Base-by-base conservation (phyloP, 1,140 invertebrate species). In the Alviniconcha marisindica region DNA sequence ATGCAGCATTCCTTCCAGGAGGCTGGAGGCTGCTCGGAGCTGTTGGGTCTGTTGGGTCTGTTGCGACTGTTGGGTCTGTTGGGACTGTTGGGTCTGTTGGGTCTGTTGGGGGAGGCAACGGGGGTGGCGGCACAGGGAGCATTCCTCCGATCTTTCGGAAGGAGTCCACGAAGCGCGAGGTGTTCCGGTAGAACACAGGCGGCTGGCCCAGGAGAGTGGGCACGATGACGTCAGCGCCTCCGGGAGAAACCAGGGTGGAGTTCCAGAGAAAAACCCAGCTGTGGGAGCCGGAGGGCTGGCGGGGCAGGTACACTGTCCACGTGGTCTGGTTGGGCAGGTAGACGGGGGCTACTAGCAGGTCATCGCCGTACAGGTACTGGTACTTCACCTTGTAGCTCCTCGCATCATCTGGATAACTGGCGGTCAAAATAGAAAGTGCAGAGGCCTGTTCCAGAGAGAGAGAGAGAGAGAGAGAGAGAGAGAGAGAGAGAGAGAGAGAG, bases 331-430 rank as follows among this genome's bases (percentile, higher is more conserved):
- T 54, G 2, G 63, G 63, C 80, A 54, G 71, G 80, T 33, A 73
- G 66, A 82, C 80, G 21, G 71, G 60, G 33, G 77, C 1, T n/a
- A 93, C 91, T 0, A 93, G 81, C 18, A 93, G 79, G 87, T 93
- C 93, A 54, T 85, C 66, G 1, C 93, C 93, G 74, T 89, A 93
- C 90, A 93, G 85, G 81, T 93, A 93, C 82, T 93, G 88, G 79
- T 92, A 92, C 31, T 88, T 84, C 15, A 89, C 76, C 3, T 81
- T 84, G 48, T 83, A 90, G 21, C 88, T 84, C 14, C 80, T 73
- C 7, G 77, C 15, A 80, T 93, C 92, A 0, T 85, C 76, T 10
- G 88, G 85, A 76, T 91, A 93, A 56, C 78, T 80, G 33, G 28
- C 21, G 56, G 18, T 10, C 44, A 48, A 48, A 48, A 48, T 48